These are phyloP conservation scores for Ylistrum balloti DNA, from an alignment of 1,140 invertebrate genomes.

Conservation along the genomic window DNA sequence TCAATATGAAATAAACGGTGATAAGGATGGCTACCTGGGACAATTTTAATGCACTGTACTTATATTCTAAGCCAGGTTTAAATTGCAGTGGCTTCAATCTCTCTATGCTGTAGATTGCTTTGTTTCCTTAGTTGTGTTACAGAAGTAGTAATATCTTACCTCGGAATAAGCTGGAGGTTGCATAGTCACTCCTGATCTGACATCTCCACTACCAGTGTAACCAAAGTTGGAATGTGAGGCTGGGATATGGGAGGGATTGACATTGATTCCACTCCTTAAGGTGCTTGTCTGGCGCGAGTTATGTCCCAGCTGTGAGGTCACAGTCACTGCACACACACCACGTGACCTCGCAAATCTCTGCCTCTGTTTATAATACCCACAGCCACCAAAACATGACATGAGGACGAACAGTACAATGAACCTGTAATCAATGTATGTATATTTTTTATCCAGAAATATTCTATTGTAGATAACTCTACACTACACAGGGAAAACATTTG, in stretches of 20 bases:
- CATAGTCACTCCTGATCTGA: constrained; percentile 36
- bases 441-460: too few relatives aligned
- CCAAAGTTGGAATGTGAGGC: constrained; percentile 44
- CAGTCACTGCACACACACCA: background rate
- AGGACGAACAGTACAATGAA: constrained; percentile 77
- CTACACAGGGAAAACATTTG: too few relatives aligned
- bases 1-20: too few relatives aligned
- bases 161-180: constrained; percentile 68
- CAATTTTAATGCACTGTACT: too few relatives aligned
- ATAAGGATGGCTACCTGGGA: too few relatives aligned
- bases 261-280: constrained; percentile 30
- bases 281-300: constrained; percentile 44
- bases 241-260: background rate
- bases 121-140: too few relatives aligned
- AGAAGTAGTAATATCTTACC: constrained; percentile 48
- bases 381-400: constrained; percentile 78
- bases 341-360: constrained; percentile 61
- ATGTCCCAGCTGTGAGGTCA: constrained; percentile 37
- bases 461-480: too few relatives aligned
- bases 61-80: too few relatives aligned
- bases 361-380: constrained; percentile 77
- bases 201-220: background rate
- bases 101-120: too few relatives aligned
- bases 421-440: constrained; percentile 69
- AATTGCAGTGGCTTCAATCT: too few relatives aligned